Evolutionary conservation across 1,140 invertebrate genomes (phyloP).

Genomic region (Listronotus bonariensis): DNA sequence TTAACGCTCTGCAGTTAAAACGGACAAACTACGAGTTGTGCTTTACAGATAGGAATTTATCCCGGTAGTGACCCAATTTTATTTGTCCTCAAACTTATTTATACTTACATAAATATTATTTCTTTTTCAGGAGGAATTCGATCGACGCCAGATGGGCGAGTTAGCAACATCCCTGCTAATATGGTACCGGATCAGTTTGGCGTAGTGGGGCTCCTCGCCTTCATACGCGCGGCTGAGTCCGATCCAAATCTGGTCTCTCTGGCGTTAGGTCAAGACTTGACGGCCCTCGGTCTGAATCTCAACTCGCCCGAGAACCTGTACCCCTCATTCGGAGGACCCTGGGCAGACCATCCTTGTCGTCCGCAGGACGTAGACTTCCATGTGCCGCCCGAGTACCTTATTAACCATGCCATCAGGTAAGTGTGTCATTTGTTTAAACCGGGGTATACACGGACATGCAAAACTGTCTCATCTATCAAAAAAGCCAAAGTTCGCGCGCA

Average conservation of each 20-base stretch:
- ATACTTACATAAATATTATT: too few species aligned
- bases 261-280: slow-evolving; percentile 95
- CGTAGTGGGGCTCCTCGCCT: slow-evolving; percentile 96
- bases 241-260: slow-evolving; percentile 94
- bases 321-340: slow-evolving; percentile 96
- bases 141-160: slow-evolving; percentile 93
- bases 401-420: slow-evolving; percentile 84
- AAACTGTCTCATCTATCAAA: too few species aligned
- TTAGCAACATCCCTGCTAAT: slow-evolving; percentile 95
- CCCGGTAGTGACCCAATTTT: too few species aligned
- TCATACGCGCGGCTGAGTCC: slow-evolving; percentile 95
- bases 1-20: too few species aligned
- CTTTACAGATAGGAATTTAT: too few species aligned
- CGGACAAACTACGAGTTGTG: too few species aligned
- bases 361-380: slow-evolving; percentile 99
- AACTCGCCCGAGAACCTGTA: slow-evolving; percentile 97
- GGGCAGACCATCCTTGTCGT: slow-evolving; percentile 95
- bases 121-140: slow-evolving; percentile 73
- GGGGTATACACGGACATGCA: too few species aligned
- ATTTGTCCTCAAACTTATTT: too few species aligned
- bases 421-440: too few species aligned
- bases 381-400: slow-evolving; percentile 98
- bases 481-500: too few species aligned
- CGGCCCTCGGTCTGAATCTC: slow-evolving; percentile 95
- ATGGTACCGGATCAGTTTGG: slow-evolving; percentile 99